These are phyloP conservation scores for Dysmachus trigonus DNA, from an alignment of 2,888 invertebrate genomes.

Conservation along the genomic window DNA sequence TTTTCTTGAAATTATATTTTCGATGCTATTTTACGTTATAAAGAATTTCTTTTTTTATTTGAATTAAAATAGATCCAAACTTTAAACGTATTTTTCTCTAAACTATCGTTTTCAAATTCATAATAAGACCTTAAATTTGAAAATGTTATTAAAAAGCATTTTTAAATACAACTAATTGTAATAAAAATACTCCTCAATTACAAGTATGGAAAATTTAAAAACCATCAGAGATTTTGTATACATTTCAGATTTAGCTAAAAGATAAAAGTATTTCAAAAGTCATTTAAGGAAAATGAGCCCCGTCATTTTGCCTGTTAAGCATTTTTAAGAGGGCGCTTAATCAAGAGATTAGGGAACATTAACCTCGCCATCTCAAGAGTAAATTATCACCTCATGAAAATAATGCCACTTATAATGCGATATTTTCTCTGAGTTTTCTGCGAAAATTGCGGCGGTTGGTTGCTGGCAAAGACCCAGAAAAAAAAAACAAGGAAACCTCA, in stretches of 20 bases:
- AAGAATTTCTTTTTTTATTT: too few species aligned
- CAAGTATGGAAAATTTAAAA: not conserved
- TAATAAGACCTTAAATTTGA: too few species aligned
- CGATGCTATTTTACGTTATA: too few species aligned
- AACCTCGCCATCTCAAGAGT: not conserved
- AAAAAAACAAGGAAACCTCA: not conserved
- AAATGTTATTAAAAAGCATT: not conserved
- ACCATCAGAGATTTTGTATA: not conserved
- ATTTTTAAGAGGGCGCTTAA: not conserved
- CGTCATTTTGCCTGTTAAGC: not conserved
- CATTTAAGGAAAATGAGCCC: not conserved
- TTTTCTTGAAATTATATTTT: too few species aligned
- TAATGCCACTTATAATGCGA: not conserved
- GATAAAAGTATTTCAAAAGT: not conserved
- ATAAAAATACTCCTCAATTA: not conserved
- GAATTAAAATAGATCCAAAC: too few species aligned
- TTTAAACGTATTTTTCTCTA: too few species aligned
- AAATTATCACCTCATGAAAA: not conserved
- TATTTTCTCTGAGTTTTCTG: not conserved
- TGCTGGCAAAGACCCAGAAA: not conserved
- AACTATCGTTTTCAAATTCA: too few species aligned
- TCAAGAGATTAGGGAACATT: constrained; percentile 5
- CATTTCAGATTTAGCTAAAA: not conserved
- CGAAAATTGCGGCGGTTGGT: not conserved
- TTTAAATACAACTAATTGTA: not conserved